Conservation (phyloP, 2,888 invertebrate species). For the Drosophila setosimentum region DNA sequence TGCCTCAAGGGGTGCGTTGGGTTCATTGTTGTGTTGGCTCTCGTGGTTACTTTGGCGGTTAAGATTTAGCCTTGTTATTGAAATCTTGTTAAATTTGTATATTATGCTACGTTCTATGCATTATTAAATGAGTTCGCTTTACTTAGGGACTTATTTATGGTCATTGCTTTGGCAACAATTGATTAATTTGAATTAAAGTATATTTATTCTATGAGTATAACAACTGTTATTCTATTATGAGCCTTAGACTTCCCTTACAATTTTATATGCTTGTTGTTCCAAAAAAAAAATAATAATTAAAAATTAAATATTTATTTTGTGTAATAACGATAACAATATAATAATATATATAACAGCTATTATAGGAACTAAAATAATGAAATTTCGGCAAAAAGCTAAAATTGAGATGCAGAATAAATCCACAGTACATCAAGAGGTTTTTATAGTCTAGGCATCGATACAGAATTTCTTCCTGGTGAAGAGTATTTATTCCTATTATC, state of each 20-base stretch:
- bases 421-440: background rate
- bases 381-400: too few relatives aligned
- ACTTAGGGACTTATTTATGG: background rate
- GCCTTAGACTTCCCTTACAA: background rate
- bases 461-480: background rate
- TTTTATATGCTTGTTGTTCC: background rate
- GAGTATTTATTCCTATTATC: background rate
- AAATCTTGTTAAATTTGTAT: constrained; percentile 29
- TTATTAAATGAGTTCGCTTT: background rate
- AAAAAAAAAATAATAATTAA: background rate
- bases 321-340: background rate
- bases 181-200: background rate
- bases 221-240: background rate
- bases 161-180: background rate
- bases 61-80: background rate
- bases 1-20: background rate
- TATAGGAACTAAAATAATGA: background rate
- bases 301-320: background rate
- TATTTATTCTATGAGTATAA: background rate
- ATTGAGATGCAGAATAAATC: background rate
- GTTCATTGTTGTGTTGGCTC: constrained; percentile 2
- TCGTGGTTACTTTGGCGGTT: constrained; percentile 13
- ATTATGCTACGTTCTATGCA: constrained; percentile 4
- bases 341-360: background rate
- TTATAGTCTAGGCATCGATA: background rate